Evolutionary conservation across 2,113 vertebrate genomes (phyloP).

Genomic region (Mustela nigripes): DNA sequence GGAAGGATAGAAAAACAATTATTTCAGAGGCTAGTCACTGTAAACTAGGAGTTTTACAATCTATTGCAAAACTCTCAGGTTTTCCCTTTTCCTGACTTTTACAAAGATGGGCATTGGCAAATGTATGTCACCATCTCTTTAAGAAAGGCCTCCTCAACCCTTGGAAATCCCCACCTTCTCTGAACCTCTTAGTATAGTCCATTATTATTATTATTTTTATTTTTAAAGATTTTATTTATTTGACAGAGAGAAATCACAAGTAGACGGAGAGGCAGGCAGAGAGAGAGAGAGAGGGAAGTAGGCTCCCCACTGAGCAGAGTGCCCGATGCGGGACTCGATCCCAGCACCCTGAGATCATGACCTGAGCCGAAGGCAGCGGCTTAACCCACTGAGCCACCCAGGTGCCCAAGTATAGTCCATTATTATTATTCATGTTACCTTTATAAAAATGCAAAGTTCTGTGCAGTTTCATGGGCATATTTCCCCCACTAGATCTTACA

Average conservation of each 20-base stretch:
- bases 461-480: background rate
- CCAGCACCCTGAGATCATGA: no score
- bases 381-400: no score
- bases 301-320: no score
- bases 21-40: background rate
- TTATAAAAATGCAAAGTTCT: background rate
- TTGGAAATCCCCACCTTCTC: background rate
- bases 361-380: no score
- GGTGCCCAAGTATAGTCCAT: background rate
- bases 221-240: no score
- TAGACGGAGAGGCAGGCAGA: no score
- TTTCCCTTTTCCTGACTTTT: background rate
- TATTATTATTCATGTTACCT: background rate
- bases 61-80: background rate
- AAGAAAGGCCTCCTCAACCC: background rate
- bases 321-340: no score
- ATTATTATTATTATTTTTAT: background rate
- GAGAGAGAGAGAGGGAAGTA: no score
- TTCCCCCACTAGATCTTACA: background rate
- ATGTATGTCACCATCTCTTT: background rate
- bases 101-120: background rate
- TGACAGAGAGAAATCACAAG: no score
- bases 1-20: background rate
- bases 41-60: background rate
- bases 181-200: background rate